phyloP scores from a whole-genome alignment of 2,888 invertebrate species.

The Sepiola atlantica region DNA sequence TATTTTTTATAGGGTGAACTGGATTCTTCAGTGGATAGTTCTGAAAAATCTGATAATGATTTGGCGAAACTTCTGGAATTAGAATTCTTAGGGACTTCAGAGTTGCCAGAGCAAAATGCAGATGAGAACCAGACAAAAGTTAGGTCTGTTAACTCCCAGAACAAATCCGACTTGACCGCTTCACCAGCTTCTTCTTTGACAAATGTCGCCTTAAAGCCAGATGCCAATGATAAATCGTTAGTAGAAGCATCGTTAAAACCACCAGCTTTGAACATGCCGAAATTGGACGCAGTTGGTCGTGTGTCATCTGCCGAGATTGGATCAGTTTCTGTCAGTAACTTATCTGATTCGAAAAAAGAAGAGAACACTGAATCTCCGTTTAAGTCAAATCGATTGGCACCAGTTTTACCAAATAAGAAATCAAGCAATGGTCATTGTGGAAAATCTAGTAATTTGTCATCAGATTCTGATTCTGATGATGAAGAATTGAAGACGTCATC shows the following conservation, averaged over 20 bases:
- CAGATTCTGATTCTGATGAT: neutral
- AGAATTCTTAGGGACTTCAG: neutral
- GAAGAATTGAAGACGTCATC: neutral
- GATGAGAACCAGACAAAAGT: neutral
- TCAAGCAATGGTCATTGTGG: neutral
- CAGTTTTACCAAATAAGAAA: neutral
- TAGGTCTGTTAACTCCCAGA: neutral
- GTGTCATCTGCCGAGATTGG: neutral
- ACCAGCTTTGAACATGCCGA: neutral
- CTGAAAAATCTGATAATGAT: neutral
- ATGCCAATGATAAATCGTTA: neutral
- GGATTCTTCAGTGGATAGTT: neutral
- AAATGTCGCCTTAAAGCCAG: neutral
- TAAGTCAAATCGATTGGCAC: neutral
- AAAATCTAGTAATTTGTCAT: neutral
- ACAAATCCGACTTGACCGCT: neutral
- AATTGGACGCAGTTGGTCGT: neutral
- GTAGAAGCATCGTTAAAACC: neutral
- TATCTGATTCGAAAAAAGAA: neutral
- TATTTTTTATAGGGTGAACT: neutral
- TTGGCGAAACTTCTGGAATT: neutral
- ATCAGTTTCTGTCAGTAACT: too few relatives aligned
- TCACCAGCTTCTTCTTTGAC: neutral
- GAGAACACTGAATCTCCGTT: neutral
- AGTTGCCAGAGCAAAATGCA: neutral